These are phyloP conservation scores for Melanostoma scalare DNA, from an alignment of 2,888 invertebrate genomes.

Conservation along the genomic window DNA sequence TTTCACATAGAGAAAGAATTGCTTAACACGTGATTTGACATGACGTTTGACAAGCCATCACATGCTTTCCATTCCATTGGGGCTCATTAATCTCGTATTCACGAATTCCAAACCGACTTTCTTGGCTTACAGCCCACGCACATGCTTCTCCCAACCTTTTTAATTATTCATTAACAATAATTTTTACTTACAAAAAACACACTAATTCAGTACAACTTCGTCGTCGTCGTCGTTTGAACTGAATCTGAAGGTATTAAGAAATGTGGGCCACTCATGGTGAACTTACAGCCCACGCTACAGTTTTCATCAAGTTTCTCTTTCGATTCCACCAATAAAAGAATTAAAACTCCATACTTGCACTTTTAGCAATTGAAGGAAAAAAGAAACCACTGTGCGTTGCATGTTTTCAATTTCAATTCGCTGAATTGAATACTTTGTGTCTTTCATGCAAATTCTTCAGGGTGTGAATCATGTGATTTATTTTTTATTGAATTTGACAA, in stretches of 20 bases:
- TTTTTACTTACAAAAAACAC: constrained; percentile 19
- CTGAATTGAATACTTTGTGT: constrained; percentile 15
- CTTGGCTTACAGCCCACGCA: constrained; percentile 18
- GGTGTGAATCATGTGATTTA: constrained; percentile 15
- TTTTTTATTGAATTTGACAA: constrained; percentile 9
- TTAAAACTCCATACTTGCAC: too few species aligned
- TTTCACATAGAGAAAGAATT: too few species aligned
- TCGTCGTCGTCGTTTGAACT: too few species aligned
- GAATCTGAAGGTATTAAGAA: constrained; percentile 11
- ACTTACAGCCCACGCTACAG: constrained; percentile 22
- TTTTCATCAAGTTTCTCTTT: constrained; percentile 25
- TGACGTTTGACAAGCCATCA: too few species aligned
- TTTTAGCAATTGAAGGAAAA: too few species aligned
- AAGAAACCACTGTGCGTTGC: too few species aligned
- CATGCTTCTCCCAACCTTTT: background rate
- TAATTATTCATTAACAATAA: constrained; percentile 38
- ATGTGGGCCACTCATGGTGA: constrained; percentile 42
- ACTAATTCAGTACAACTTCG: constrained; percentile 13
- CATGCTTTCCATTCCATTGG: background rate
- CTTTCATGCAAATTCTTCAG: constrained; percentile 9
- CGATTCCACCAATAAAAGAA: constrained; percentile 4
- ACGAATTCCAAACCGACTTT: constrained; percentile 21
- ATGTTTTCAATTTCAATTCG: background rate
- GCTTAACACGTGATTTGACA: too few species aligned
- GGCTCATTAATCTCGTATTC: constrained; percentile 22